These are phyloP conservation scores for Caradrina clavipalpis DNA, from an alignment of 2,888 invertebrate genomes.

Conservation along the genomic window DNA sequence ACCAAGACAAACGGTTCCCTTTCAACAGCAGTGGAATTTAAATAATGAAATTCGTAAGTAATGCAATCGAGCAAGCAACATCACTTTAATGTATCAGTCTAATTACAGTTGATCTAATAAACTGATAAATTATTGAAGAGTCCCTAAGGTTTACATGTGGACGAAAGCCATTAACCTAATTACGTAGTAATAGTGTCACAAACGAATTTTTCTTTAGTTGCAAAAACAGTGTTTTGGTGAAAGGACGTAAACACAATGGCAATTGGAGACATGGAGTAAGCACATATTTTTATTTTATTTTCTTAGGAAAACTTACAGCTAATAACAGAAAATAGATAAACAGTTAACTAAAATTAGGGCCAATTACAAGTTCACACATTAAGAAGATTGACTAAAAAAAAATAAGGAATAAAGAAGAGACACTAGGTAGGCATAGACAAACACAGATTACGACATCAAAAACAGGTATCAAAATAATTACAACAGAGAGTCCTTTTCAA, in stretches of 20 bases:
- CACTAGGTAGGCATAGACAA: too few relatives aligned
- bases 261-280: slow-evolving; percentile 48
- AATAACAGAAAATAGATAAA: too few relatives aligned
- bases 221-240: slow-evolving; percentile 27
- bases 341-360: too few relatives aligned
- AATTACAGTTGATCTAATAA: slow-evolving; percentile 54
- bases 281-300: background rate
- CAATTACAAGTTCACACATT: too few relatives aligned
- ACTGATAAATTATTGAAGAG: slow-evolving; percentile 46
- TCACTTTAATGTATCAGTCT: slow-evolving; percentile 35
- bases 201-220: slow-evolving; percentile 38
- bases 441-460: too few relatives aligned
- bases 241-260: slow-evolving; percentile 31
- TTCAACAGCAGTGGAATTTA: too few relatives aligned
- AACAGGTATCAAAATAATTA: too few relatives aligned
- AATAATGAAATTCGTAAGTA: background rate
- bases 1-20: too few relatives aligned
- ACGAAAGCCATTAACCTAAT: slow-evolving; percentile 56
- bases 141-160: slow-evolving; percentile 35
- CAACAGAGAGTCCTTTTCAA: too few relatives aligned
- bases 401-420: too few relatives aligned
- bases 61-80: slow-evolving; percentile 9
- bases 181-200: slow-evolving; percentile 34
- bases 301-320: too few relatives aligned
- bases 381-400: too few relatives aligned